phyloP scores from a whole-genome alignment of 2,797 vertebrate genomes.

The Rhadinocentrus ornatus region DNA sequence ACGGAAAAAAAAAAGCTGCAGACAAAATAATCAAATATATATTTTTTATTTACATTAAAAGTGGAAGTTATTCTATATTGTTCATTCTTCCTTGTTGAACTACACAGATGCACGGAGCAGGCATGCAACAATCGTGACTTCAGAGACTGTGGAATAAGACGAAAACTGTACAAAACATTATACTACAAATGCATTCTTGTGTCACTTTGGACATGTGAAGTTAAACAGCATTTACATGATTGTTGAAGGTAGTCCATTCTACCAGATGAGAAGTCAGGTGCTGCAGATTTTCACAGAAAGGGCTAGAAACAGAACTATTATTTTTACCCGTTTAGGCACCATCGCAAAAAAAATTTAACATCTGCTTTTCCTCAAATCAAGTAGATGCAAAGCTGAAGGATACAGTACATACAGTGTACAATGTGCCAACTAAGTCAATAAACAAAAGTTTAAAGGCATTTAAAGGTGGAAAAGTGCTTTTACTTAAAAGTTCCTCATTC shows the following conservation, averaged over 20 bases:
- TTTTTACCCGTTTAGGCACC: conserved; percentile 30
- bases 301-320: not conserved
- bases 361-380: conserved; percentile 33
- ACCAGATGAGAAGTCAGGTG: conserved; percentile 36
- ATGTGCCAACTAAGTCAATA: not conserved
- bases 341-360: conserved; percentile 36
- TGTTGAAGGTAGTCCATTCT: conserved; percentile 1
- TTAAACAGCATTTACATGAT: conserved; percentile 1
- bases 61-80: conserved; percentile 7
- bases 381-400: conserved; percentile 12
- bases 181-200: conserved; percentile 14
- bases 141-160: conserved; percentile 4
- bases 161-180: conserved; percentile 16
- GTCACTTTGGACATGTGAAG: conserved; percentile 1
- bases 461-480: not conserved
- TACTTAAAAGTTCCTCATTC: not conserved
- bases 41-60: conserved; percentile 52
- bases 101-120: conserved; percentile 20
- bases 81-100: conserved; percentile 5
- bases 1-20: not conserved
- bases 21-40: not conserved
- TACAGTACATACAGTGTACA: conserved; percentile 21
- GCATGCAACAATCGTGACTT: conserved; percentile 19
- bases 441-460: not conserved
- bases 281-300: conserved; percentile 14